Percentiles rank a stretch among this genome's conserved stretches.
Evolutionary conservation across 2,113 vertebrate genomes (phyloP).

Genomic region (Bufo gargarizans): DNA sequence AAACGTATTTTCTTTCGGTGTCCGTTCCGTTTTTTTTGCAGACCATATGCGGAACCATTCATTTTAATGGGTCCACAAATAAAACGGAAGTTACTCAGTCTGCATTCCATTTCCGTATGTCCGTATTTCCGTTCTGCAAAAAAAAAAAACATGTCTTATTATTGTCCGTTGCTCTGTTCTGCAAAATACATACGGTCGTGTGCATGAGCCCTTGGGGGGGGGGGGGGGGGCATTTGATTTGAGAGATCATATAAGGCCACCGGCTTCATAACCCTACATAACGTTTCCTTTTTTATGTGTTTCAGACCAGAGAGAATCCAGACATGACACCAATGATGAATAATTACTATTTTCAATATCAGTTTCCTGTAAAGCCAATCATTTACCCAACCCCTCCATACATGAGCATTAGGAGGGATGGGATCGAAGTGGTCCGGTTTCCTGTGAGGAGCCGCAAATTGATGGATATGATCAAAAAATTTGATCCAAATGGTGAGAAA

Average conservation of each 20-base stretch:
- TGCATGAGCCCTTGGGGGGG: too few species aligned
- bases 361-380: neutral
- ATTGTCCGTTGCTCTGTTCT: too few species aligned
- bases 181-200: too few species aligned
- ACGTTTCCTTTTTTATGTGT: neutral
- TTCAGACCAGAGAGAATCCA: neutral
- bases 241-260: neutral
- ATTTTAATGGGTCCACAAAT: too few species aligned
- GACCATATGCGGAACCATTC: too few species aligned
- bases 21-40: too few species aligned
- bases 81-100: too few species aligned
- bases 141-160: too few species aligned
- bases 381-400: slow-evolving; percentile 26
- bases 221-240: neutral
- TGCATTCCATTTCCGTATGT: too few species aligned
- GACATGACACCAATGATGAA: neutral
- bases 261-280: neutral
- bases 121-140: too few species aligned
- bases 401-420: neutral
- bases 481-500: slow-evolving; percentile 31
- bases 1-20: too few species aligned
- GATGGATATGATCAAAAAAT: slow-evolving; percentile 35
- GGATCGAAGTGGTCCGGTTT: neutral
- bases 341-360: neutral
- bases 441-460: neutral